Conservation (phyloP, 2,797 vertebrate genomes). For the Sebastes dallii region DNA sequence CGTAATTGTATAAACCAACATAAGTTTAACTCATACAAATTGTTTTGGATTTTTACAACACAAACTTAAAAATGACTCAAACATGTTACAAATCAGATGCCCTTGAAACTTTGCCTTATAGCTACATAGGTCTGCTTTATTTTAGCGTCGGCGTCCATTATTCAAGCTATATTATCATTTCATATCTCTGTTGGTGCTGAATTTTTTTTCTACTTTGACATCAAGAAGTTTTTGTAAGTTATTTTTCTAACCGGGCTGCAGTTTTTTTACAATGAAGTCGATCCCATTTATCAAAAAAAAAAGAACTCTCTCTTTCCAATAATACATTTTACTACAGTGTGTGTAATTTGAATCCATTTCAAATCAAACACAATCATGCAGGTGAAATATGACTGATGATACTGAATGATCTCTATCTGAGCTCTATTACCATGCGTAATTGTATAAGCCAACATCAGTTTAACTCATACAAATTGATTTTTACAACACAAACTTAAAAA, state of each 20-base stretch:
- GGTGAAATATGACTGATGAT: conserved; percentile 29
- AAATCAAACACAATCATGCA: conserved; percentile 15
- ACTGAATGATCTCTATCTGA: background rate
- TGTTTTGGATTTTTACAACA: background rate
- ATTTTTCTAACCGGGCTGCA: conserved; percentile 58
- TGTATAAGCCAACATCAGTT: background rate
- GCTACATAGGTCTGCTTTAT: background rate
- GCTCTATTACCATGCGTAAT: background rate
- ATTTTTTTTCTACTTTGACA: background rate
- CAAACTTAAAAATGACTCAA: background rate
- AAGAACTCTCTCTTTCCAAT: conserved; percentile 50
- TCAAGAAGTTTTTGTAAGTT: background rate
- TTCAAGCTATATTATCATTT: background rate
- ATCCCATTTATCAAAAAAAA: conserved; percentile 52
- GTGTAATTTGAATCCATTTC: background rate
- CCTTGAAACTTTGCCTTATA: too few relatives aligned
- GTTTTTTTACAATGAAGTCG: conserved; percentile 63
- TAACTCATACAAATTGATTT: background rate
- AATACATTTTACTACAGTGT: conserved; percentile 34
- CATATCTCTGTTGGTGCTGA: background rate
- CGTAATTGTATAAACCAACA: too few relatives aligned
- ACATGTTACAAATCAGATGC: too few relatives aligned
- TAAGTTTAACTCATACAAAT: background rate
- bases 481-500: background rate
- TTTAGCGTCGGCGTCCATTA: too few relatives aligned